Evolutionary conservation across 2,113 vertebrate species (phyloP), one percentile per base, ranked within the genome.

Genomic region (Neoarius graeffei): DNA sequence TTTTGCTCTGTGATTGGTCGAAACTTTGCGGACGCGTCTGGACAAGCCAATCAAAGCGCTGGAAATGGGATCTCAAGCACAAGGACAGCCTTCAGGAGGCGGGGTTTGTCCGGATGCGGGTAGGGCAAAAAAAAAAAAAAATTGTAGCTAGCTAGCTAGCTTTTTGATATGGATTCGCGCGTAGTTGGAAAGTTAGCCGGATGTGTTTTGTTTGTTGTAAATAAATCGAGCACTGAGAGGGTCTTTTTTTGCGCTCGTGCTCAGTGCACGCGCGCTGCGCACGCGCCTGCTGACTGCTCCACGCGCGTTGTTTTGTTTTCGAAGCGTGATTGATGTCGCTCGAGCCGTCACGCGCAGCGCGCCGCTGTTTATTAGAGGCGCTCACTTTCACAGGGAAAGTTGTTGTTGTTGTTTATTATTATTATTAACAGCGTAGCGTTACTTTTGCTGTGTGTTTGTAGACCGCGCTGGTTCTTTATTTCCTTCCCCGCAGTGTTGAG

Each of bases 281-380:
- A 57, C 79, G 79, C 79, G 54, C 25, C 27, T 59, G 54, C 79
- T 7, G 56, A 20, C 35, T 48, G 57, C 10, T 42, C 30, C 80
- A 82, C 57, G 80, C 80, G 80, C 80, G 4, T 13, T 82, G 80
- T 82, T 60, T 82, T 81, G 27, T 81, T 60, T 60, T 81, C 4
- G 79, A 6, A 81, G 56, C 79, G 5, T 35, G 79, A 81, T 59
- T 59, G 79, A 81, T 11, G 54, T 27, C 56, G 54, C 79, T 11
- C 56, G 27, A 23, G 1, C 27, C 79, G 27, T 81, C 79, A 35
- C 79, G 50, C 56, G 54, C 54, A 4, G 79, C 54, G 5, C 73
- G 25, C 19, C 10, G 42, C 19, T 11, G 80, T 62, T 82, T 60
- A 42, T 82, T 14, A 10, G 4, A 14, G 74, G 13, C 35, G 35